Conservation (phyloP, 1,140 invertebrate genomes). For the Oreohelix idahoensis region DNA sequence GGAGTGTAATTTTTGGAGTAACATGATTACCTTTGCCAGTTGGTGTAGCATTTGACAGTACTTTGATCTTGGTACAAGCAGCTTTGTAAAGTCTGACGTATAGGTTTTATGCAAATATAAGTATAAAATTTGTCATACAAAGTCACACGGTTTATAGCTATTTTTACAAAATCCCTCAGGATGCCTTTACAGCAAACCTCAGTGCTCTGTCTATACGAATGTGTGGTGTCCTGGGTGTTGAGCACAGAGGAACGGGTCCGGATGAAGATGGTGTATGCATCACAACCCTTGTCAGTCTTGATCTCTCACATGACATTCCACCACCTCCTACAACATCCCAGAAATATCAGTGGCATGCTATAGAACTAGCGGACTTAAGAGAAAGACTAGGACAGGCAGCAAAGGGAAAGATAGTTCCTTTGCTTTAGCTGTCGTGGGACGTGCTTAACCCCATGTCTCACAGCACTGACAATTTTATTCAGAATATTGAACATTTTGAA, state of each 20-base stretch:
- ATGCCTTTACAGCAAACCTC: constrained; percentile 19
- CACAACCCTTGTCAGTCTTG: constrained; percentile 21
- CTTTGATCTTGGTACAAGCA: no score
- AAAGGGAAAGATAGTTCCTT: constrained; percentile 22
- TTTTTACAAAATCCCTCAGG: no score
- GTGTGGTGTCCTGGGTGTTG: constrained; percentile 32
- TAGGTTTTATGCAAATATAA: no score
- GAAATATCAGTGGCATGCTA: constrained; percentile 11
- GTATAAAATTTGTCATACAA: no score
- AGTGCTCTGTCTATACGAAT: constrained; percentile 1
- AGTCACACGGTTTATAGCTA: no score
- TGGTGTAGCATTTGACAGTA: no score
- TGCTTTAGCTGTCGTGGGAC: background rate
- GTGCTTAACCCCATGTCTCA: background rate
- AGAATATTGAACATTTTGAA: no score
- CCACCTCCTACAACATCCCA: background rate
- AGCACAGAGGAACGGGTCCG: constrained; percentile 32
- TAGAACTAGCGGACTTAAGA: background rate
- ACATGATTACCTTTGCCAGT: no score
- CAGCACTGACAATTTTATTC: no score
- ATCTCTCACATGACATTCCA: constrained; percentile 13
- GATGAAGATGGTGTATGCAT: constrained; percentile 37
- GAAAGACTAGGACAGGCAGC: constrained; percentile 1
- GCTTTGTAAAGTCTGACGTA: no score
- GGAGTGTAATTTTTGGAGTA: no score